Base-by-base conservation (phyloP, 1,140 invertebrate genomes). In the Apis cerana region DNA sequence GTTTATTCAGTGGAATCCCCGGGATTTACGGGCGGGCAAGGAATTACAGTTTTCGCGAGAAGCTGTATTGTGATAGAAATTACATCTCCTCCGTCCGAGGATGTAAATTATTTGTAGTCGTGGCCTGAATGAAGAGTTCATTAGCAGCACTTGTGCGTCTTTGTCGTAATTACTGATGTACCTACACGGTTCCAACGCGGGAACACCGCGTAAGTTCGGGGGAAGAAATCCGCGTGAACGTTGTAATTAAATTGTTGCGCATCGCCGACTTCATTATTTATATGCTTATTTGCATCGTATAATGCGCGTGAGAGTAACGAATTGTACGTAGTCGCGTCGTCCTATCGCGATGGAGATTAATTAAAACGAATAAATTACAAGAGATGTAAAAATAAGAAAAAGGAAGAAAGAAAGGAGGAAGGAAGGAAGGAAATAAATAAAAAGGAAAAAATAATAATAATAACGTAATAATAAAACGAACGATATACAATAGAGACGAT, bases 211-310 rank as follows among this genome's bases (percentile, higher is more conserved):
- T 70, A 50, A 59, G 58, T 82, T 71, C 54, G 64, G 75, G 78
- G 69, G 54, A 86, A 82, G 74, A 82, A 75, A 76, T 77, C 74
- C 59, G 64, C 75, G 72, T 54, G 78, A 77, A 56, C 71, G 83
- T 54, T 82, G 80, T 83, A 87, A 87, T 79, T 87, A 79, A 85
- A 85, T 87, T 79, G 75, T 76, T 75, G 81, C 61, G 84, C 64
- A 64, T 71, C 74, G 75, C 19, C 64, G 62, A 23, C 54, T 78
- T 85, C 62, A 77, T 85, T 82, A 78, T 86, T 85, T 74, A 82
- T 81, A 80, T 81, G 78, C 82, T 83, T 83, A 83, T 72, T 80
- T 83, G 61, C 76, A 17, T 27, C 69, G 81, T 68, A 82, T 77
- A 82, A 77, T 78, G 58, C 67, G 75, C 67, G 81, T 59, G 75